Evolutionary conservation across 2,113 vertebrate species (phyloP), one percentile per base, ranked within the genome.

Genomic region (Ceyx cyanopectus): DNA sequence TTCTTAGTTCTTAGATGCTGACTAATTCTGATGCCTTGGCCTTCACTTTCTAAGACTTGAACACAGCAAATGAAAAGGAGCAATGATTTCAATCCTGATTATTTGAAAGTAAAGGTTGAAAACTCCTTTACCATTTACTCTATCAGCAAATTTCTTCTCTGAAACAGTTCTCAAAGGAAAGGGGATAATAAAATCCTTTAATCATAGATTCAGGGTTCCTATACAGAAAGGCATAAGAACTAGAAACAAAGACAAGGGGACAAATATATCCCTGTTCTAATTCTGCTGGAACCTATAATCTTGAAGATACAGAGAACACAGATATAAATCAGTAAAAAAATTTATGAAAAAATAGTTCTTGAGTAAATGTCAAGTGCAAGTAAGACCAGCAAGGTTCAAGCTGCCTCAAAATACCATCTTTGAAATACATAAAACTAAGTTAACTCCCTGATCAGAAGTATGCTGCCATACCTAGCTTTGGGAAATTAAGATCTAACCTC

Each of bases 91-190:
- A 68, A 74, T 40, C 48, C 73, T n/a, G 66, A 81, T 77, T 68
- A 81, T 65, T 45, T 70, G 75, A 87, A 91, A 63, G 41, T 56
- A 83, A 81, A 67, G 22, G 21, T 10, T 94, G 74, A 65, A 86
- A 93, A 93, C 90, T 88, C 54, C 46, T 88, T 78, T 76, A 80
- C 30, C 40, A 88, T 37, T 37, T 37, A 37, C n/a, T 73, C 86
- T 89, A 81, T 87, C 79, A 78, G 89, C 32, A 41, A 82, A 93
- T 81, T 85, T 95, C 45, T 89, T 90, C 66, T 65, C 81, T 40
- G 50, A 96, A 90, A 95, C 14, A 72, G n/a, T 21, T 85, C 92
- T 96, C 85, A 95, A 90, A 89, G 45, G 29, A 89, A 81, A 89
- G 75, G 54, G 23, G 24, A 43, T 89, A 92, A 93, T 79, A 92